Conservation (phyloP, 2,888 invertebrate genomes). For the Nasonovia ribisnigri region DNA sequence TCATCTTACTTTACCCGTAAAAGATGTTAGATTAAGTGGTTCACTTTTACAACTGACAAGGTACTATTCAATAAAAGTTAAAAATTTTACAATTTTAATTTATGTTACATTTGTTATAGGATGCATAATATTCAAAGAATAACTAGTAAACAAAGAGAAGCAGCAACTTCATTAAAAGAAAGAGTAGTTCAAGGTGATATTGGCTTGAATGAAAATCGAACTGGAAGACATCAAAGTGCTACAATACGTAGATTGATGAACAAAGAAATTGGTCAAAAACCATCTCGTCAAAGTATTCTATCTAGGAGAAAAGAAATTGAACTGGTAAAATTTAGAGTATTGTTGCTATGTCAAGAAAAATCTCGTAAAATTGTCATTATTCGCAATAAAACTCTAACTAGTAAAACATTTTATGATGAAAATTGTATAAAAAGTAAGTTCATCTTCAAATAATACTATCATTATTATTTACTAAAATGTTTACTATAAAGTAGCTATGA, state of each 20-base stretch:
- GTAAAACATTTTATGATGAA: conserved; percentile 76
- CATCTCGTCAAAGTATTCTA: conserved; percentile 74
- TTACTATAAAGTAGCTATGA: neutral
- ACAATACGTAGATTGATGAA: conserved; percentile 68
- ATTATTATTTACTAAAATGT: neutral
- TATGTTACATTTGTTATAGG: conserved; percentile 67
- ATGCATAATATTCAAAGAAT: conserved; percentile 80
- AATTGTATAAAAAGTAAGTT: conserved; percentile 78
- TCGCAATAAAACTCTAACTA: conserved; percentile 77
- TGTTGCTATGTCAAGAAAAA: conserved; percentile 79
- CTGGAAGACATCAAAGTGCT: conserved; percentile 60
- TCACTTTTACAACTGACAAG: conserved; percentile 79
- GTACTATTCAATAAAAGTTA: conserved; percentile 66
- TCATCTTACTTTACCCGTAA: conserved; percentile 73
- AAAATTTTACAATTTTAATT: conserved; percentile 20
- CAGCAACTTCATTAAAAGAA: conserved; percentile 72
- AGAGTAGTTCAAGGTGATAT: conserved; percentile 72
- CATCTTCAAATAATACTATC: neutral
- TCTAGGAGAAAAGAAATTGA: conserved; percentile 80
- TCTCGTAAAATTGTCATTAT: conserved; percentile 77
- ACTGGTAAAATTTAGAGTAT: conserved; percentile 78
- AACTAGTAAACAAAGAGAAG: conserved; percentile 78
- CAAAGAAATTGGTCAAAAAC: conserved; percentile 58
- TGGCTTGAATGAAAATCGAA: conserved; percentile 65
- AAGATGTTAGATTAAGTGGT: conserved; percentile 81